Conservation (phyloP, 2,113 vertebrate genomes). For the Bambusicola thoracicus region DNA sequence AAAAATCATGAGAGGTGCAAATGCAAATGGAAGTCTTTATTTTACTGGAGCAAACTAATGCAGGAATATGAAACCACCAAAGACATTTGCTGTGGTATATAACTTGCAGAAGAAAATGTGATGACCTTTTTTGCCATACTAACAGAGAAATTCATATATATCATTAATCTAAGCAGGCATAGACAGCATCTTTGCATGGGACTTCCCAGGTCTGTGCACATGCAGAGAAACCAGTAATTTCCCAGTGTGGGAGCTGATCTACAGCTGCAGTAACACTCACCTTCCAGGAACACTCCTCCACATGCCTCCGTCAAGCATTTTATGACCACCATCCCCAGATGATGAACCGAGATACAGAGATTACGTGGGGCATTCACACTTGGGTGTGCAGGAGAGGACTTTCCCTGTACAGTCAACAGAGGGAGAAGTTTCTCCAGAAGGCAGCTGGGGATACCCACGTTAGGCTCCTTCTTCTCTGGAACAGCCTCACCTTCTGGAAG, state of each 20-base stretch:
- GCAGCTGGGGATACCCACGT: background rate
- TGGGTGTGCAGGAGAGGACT: background rate
- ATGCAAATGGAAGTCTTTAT: conserved; percentile 36
- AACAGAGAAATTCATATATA: background rate
- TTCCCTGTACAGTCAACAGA: background rate
- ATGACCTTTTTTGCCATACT: background rate
- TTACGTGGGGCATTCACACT: background rate
- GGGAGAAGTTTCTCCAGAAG: background rate
- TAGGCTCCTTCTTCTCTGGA: background rate
- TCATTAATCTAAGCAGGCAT: background rate
- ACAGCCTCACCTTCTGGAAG: background rate
- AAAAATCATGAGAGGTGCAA: background rate
- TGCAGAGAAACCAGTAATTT: background rate
- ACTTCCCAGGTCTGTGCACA: background rate
- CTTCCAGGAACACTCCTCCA: conserved; percentile 47
- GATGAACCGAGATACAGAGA: background rate
- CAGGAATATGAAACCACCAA: conserved; percentile 31
- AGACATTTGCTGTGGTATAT: background rate
- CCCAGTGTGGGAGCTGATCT: background rate
- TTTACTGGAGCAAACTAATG: background rate
- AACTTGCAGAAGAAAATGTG: background rate
- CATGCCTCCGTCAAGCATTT: background rate
- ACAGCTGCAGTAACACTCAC: background rate
- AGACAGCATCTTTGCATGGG: background rate
- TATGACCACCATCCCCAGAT: background rate